These are phyloP conservation scores for Nothura maculosa DNA, from an alignment of 2,797 vertebrate genomes.

Conservation along the genomic window DNA sequence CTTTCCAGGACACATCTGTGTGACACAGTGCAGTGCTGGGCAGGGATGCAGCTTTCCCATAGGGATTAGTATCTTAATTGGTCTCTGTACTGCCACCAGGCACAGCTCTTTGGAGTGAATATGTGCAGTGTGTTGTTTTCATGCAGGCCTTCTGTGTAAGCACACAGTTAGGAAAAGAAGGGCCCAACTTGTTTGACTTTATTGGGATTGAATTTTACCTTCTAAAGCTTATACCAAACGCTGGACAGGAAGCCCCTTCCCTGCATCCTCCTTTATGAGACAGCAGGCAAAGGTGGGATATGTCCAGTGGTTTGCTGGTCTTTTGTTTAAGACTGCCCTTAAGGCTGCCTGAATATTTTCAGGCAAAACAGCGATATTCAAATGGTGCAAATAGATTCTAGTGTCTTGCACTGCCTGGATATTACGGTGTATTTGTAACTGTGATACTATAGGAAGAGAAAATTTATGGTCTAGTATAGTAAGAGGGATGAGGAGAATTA, in stretches of 20 bases:
- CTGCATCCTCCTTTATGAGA: not conserved
- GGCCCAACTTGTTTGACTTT: not conserved
- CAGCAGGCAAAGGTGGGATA: not conserved
- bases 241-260: not conserved
- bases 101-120: not conserved
- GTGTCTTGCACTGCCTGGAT: not conserved
- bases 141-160: not conserved
- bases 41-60: rapidly evolving
- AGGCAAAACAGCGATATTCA: not conserved
- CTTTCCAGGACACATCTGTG: not conserved
- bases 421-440: not conserved
- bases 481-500: not conserved
- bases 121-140: not conserved
- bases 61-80: not conserved
- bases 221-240: not conserved
- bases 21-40: not conserved
- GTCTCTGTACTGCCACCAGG: not conserved
- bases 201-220: not conserved
- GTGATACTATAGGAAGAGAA: not conserved
- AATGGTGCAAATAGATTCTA: not conserved
- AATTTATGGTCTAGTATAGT: not conserved
- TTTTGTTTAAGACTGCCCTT: not conserved
- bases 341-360: not conserved
- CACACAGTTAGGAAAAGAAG: not conserved
- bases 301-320: not conserved